Base-by-base conservation (phyloP, 2,113 vertebrate species). In the Vanacampus margaritifer region DNA sequence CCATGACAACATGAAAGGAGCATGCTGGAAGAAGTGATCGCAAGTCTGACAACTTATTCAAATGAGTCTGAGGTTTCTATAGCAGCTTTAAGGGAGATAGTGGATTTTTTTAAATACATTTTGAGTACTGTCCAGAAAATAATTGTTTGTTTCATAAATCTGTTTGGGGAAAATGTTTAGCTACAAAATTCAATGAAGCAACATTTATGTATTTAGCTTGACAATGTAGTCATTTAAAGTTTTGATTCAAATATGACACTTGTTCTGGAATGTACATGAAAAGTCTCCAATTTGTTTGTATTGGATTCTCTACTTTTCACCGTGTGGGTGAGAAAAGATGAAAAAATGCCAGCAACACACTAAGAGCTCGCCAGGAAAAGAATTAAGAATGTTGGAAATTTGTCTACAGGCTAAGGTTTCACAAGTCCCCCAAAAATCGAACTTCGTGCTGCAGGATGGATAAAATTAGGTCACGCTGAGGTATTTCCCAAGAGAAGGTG, bases 381-480 rank as follows among this genome's bases (percentile, higher is more conserved):
- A 51, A n/a, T 23, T 7, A 36, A 59, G 32, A 36, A 36, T 59
- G 17, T 36, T 37, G 8, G 28, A 36, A 9, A 53, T 3, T 24
- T 53, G 35, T 57, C 14, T 28, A 32, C 9, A 1, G 13, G 2
- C 28, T 58, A 35, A 58, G 17, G 28, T 58, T 58, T 36, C 57
- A 59, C 26, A 35, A 36, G 57, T 10, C 21, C 19, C 19, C 32
- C 57, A 59, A 36, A 37, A 59, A 37, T 36, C 54, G 72, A 28
- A 26, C 50, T 73, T 16, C 67, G 51, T 26, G 28, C 61, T 69
- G 14, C 54, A 64, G 62, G 23, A 69, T 6, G 37, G 57, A 35
- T 35, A 37, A 75, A 86, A 83, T 72, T 69, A 65, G 81, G 83
- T 79, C 76, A 81, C 41, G 62, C 17, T 24, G 48, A 75, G 72